Base-by-base conservation (phyloP, 2,113 vertebrate species). In the Tetrao urogallus region DNA sequence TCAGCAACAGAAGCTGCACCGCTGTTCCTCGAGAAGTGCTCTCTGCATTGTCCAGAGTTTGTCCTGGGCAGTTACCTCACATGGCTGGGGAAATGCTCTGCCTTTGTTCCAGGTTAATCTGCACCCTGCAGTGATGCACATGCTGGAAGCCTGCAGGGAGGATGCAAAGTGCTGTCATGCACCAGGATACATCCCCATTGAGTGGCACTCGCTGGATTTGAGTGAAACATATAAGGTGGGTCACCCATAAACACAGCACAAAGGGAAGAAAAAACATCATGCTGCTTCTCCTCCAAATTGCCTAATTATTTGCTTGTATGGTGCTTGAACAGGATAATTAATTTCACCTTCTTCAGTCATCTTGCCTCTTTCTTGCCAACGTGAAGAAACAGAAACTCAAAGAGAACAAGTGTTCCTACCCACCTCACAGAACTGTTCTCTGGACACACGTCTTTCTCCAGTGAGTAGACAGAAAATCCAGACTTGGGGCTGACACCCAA, bases 61-160 rank as follows among this genome's bases (percentile, higher is more conserved):
- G 66, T 8, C 40, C 80, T 67, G 21, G 66, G 71, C 50, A 52
- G 75, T 27, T 11, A 36, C 40, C 83, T 57, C 15, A 0, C 6
- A 7, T 0, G 0, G 14, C 8, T 27, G 32, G 13, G 56, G 34
- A 60, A 40, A 38, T 0, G 2, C 32, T n/a, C n/a, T 70, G 24
- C 50, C 28, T 50, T 79, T 78, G 66, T 82, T 61, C n/a, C 36
- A 30, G 45, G 34, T 47, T 56, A 8, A 19, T 30, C 54, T 77
- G 70, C 32, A 40, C 9, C 9, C 8, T 13, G 10, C 40, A 40
- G 73, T 1, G 0, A 64, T 17, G 38, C 50, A 48, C 61, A 27
- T 0, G 1, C 60, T 27, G 25, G 12, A 64, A 15, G 40, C 34
- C 28, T 13, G 17, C 50, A 43, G n/a, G 19, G 15, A 47, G 21